Percentiles rank a stretch among this genome's conserved stretches.
These are phyloP conservation scores for Eupithecia centaureata DNA, from an alignment of 2,888 invertebrate species.

Conservation along the genomic window DNA sequence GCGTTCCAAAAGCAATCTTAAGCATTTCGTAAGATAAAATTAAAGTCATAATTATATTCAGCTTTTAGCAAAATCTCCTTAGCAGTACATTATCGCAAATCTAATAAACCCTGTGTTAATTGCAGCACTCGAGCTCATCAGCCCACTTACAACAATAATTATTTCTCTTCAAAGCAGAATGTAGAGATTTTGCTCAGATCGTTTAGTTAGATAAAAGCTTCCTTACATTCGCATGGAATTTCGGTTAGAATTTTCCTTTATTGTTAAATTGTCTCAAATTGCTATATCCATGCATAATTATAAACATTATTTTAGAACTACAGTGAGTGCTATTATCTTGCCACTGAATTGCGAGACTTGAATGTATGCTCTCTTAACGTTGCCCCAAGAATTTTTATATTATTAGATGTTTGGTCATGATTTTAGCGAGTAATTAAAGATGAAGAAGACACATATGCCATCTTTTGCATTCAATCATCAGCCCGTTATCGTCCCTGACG, in stretches of 20 bases:
- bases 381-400: background rate
- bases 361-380: background rate
- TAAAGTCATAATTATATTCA: background rate
- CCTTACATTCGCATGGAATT: conserved; percentile 5
- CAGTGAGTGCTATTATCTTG: background rate
- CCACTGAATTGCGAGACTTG: background rate
- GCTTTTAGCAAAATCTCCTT: conserved; percentile 22
- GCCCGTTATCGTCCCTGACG: conserved; percentile 11
- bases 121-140: conserved; percentile 40
- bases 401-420: background rate
- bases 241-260: background rate
- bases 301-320: background rate
- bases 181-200: conserved; percentile 36
- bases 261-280: background rate
- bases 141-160: conserved; percentile 43
- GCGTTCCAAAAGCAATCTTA: background rate
- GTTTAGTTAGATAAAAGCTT: conserved; percentile 13
- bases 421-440: no score
- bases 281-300: background rate
- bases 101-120: conserved; percentile 35
- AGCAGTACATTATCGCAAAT: conserved; percentile 30
- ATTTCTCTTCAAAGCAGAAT: conserved; percentile 41
- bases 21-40: background rate
- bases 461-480: background rate
- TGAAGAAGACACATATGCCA: background rate